phyloP scores from a whole-genome alignment of 2,113 vertebrate genomes.

The Laticauda colubrina region DNA sequence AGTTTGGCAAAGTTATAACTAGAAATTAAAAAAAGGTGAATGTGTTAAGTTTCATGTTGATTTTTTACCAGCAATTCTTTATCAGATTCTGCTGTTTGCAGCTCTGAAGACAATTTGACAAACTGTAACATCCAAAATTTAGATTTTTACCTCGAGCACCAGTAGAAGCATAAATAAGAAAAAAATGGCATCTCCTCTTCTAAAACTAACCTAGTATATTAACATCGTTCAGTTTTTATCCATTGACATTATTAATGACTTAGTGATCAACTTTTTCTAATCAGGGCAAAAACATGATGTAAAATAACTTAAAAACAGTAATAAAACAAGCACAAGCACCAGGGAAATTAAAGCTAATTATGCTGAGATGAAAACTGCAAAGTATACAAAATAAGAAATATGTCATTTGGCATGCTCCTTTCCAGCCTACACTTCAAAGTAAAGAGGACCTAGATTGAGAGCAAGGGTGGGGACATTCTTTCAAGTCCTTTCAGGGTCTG shows the following conservation, averaged over 20 bases:
- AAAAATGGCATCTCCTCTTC: slow-evolving; percentile 5
- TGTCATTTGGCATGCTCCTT: not conserved
- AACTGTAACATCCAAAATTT: slow-evolving; percentile 14
- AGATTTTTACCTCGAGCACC: not conserved
- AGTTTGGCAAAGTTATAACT: not conserved
- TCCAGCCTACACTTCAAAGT: not conserved
- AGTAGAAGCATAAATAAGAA: slow-evolving; percentile 3
- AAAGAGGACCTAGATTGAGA: not conserved
- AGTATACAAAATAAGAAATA: not conserved
- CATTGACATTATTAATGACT: not conserved
- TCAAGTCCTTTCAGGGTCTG: not conserved
- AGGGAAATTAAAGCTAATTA: not conserved
- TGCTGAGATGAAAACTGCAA: not conserved
- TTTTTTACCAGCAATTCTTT: not conserved
- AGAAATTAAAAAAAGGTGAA: slow-evolving; percentile 17
- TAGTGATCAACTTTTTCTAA: not conserved
- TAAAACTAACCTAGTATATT: slow-evolving; percentile 1
- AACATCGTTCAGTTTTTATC: not conserved
- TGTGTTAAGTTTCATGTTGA: slow-evolving; percentile 16
- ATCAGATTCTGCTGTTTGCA: slow-evolving; percentile 28
- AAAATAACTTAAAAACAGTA: not conserved
- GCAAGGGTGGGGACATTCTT: not conserved
- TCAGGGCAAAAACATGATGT: not conserved
- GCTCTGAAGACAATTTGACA: not conserved
- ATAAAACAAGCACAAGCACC: not conserved